Evolutionary conservation across 2,888 invertebrate genomes (phyloP).

Genomic region (Baronia brevicornis): DNA sequence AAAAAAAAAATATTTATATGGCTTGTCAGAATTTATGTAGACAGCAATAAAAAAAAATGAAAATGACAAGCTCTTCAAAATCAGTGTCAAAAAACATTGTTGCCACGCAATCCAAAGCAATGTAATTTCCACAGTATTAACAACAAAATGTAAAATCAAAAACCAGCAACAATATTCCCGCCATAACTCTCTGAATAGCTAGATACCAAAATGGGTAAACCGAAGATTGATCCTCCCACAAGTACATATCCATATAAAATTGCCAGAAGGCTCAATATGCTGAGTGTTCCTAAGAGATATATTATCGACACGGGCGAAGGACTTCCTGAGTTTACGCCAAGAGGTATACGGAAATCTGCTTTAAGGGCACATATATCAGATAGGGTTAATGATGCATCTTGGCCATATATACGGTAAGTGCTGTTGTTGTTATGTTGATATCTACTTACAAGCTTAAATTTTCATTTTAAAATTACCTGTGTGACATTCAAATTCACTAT

Average conservation of each 20-base stretch:
- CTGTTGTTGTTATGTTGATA: neutral
- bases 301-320: conserved; percentile 37
- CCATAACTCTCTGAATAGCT: conserved; percentile 36
- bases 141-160: conserved; percentile 24
- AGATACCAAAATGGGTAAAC: conserved; percentile 43
- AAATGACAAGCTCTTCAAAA: too few relatives aligned
- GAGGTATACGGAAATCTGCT: conserved; percentile 48
- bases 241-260: conserved; percentile 46
- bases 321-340: conserved; percentile 39
- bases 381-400: conserved; percentile 48
- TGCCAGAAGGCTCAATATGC: conserved; percentile 36
- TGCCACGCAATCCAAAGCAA: conserved; percentile 1
- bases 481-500: too few relatives aligned
- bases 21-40: too few relatives aligned
- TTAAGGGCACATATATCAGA: conserved; percentile 34
- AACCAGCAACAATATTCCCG: conserved; percentile 17
- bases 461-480: neutral
- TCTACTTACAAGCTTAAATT: conserved; percentile 1
- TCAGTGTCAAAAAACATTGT: too few relatives aligned
- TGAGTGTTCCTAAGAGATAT: conserved; percentile 43
- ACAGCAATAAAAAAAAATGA: too few relatives aligned
- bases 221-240: conserved; percentile 42
- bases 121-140: conserved; percentile 13
- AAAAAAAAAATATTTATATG: too few relatives aligned
- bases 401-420: conserved; percentile 56